These are phyloP conservation scores for Parotia lawesii DNA, from an alignment of 2,113 vertebrate species.

Conservation along the genomic window DNA sequence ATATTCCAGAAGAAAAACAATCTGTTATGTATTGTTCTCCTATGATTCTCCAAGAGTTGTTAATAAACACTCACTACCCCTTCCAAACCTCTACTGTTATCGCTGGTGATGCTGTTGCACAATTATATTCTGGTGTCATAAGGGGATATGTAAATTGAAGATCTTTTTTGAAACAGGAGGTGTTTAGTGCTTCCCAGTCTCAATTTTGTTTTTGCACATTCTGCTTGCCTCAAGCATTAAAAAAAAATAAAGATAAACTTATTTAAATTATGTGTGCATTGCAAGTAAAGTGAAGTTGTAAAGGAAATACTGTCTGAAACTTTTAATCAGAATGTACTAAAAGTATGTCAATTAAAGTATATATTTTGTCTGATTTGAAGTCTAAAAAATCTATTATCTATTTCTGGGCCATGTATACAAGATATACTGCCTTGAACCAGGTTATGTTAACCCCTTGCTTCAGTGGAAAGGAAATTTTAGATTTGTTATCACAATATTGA, in stretches of 20 bases:
- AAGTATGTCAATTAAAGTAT: background rate
- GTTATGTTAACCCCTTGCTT: background rate
- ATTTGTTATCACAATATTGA: background rate
- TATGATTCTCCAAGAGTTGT: background rate
- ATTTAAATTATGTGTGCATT: background rate
- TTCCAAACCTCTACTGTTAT: background rate
- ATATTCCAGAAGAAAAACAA: background rate
- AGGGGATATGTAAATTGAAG: background rate
- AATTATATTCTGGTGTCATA: slow-evolving; percentile 10
- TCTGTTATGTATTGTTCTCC: background rate
- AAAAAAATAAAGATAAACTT: background rate
- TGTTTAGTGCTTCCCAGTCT: background rate
- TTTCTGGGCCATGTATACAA: background rate
- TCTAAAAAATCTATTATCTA: background rate
- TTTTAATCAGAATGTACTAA: background rate
- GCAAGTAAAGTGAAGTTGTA: background rate
- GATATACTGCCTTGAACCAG: background rate
- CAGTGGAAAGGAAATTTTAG: background rate
- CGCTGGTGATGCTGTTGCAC: background rate
- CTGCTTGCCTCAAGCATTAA: background rate
- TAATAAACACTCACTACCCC: background rate
- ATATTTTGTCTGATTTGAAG: background rate
- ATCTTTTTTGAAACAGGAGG: background rate
- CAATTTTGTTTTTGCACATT: background rate
- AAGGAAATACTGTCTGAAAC: background rate